Evolutionary conservation across 1,140 invertebrate genomes (phyloP), one percentile per base, ranked within the genome.

Genomic region (Epicauta chinensis): DNA sequence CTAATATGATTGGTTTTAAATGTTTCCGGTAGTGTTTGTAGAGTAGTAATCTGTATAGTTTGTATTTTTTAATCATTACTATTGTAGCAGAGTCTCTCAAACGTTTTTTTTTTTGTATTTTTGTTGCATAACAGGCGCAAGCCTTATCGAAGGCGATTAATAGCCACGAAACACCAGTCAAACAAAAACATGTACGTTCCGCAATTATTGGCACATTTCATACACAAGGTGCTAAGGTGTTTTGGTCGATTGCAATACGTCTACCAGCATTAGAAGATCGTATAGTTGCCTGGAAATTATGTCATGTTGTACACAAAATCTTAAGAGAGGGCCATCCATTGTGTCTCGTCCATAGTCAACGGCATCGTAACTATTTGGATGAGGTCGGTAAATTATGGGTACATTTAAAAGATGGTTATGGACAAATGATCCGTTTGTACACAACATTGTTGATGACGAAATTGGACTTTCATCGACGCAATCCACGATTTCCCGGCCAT

Each of bases 251-350:
- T 65, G 83, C 86, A 12, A 72, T 86, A 10, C 80, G 86, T 36
- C 81, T 93, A 45, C 93, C 91, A 0, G 71, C 96, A 2, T 86
- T 93, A 73, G 91, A 93, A 52, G 91, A 95, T 75, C 82, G 91
- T 39, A 95, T 98, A 58, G 83, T 96, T 14, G 91, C 92, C 2
- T 99, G 97, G 97, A 99, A 99, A 72, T 97, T 98, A 73, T 97
- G 93, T 66, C 92, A 98, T 77, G 88, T 98, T 44, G 76, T 97
- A 3, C 95, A 98, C 71, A 98, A 98, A 74, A 78, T 99, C 23
- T 72, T 98, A 36, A 77, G 95, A 11, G 97, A 99, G 73, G 96
- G 94, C 2, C 94, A 98, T 74, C 80, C 82, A 15, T 83, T 87
- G 60, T 89, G 91, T 51, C 76, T 92, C 6, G 77, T 81, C n/a